Percentiles rank a stretch among this genome's conserved stretches.
These are phyloP conservation scores for Phalera bucephala DNA, from an alignment of 2,888 invertebrate species.

Conservation along the genomic window DNA sequence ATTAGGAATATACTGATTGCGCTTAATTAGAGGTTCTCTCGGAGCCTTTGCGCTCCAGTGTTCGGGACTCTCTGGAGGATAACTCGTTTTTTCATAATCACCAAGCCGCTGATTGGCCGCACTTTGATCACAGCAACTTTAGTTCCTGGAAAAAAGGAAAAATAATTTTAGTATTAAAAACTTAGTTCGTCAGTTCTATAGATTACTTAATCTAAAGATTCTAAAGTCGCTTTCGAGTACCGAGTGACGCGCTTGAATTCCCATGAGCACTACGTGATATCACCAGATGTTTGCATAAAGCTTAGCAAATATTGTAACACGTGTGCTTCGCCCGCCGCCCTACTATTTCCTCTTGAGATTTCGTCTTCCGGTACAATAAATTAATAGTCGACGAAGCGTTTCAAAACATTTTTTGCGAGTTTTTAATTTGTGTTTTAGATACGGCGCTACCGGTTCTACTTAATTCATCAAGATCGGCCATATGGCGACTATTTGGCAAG, in stretches of 20 bases:
- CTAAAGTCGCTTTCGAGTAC: conserved; percentile 7
- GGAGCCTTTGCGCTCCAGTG: conserved; percentile 68
- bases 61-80: conserved; percentile 65
- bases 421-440: conserved; percentile 52
- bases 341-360: conserved; percentile 81
- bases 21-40: conserved; percentile 79
- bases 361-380: conserved; percentile 80
- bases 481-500: conserved; percentile 46
- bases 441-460: conserved; percentile 56
- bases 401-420: conserved; percentile 56
- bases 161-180: conserved; percentile 43
- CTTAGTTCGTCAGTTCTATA: too few species aligned
- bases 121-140: conserved; percentile 76
- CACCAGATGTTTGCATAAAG: conserved; percentile 73
- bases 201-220: conserved; percentile 21
- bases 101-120: conserved; percentile 74
- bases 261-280: conserved; percentile 52
- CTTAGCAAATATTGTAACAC: conserved; percentile 82
- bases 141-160: conserved; percentile 70
- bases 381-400: conserved; percentile 63
- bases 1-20: conserved; percentile 83
- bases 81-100: conserved; percentile 79
- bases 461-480: conserved; percentile 50
- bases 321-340: conserved; percentile 71
- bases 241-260: conserved; percentile 33